Evolutionary conservation across 2,797 vertebrate genomes (phyloP).

Genomic region (Amazona ochrocephala): DNA sequence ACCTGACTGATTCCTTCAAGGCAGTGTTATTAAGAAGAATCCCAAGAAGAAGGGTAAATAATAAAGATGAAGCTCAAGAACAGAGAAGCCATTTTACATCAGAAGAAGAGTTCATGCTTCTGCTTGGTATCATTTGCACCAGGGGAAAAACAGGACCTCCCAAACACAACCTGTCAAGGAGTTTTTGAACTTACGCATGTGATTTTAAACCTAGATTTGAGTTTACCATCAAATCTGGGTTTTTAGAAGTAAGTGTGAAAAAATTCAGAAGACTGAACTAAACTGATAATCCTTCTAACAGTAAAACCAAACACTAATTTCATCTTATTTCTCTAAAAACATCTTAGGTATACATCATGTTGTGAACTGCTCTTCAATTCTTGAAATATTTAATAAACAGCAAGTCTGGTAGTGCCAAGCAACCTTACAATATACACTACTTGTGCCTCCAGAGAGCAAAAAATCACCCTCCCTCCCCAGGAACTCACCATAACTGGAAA

Average conservation of each 20-base stretch:
- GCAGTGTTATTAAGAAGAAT: neutral
- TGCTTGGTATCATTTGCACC: neutral
- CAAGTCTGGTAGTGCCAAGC: neutral
- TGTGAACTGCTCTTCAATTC: neutral
- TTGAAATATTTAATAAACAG: neutral
- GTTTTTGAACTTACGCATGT: neutral
- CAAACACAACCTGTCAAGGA: neutral
- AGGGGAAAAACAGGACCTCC: neutral
- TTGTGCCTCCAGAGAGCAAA: neutral
- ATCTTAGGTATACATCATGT: neutral
- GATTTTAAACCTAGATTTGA: neutral
- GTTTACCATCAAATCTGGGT: neutral
- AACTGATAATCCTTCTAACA: neutral
- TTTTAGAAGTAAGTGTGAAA: neutral
- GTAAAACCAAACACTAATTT: neutral
- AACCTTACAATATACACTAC: neutral
- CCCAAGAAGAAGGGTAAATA: neutral
- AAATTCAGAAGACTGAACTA: neutral
- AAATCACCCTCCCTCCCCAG: neutral
- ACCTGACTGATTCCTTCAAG: neutral
- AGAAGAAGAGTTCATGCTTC: neutral
- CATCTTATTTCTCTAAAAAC: neutral
- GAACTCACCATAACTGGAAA: conserved; percentile 95
- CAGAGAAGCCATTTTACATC: neutral
- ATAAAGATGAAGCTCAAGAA: neutral